phyloP scores from a whole-genome alignment of 2,797 vertebrate genomes.

The Acomys russatus region DNA sequence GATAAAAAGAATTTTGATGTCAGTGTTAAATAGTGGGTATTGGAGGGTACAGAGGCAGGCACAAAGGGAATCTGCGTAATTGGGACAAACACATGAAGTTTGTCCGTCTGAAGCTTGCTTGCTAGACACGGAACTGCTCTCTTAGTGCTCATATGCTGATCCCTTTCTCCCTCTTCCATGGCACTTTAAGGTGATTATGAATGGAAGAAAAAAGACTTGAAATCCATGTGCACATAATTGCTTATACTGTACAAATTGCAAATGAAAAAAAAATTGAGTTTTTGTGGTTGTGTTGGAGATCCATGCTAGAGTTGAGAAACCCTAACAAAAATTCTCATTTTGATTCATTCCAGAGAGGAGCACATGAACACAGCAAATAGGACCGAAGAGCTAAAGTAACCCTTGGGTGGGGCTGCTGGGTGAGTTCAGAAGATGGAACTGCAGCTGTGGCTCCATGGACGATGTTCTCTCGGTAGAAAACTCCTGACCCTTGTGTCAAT shows the following conservation, averaged over 20 bases:
- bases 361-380: not conserved
- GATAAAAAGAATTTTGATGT: not conserved
- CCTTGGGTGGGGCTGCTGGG: too few species aligned
- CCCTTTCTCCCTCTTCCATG: too few species aligned
- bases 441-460: not conserved
- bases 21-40: too few species aligned
- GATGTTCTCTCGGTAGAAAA: not conserved
- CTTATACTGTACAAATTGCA: not conserved
- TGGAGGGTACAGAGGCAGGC: too few species aligned
- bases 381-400: not conserved
- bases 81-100: not conserved
- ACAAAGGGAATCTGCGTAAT: not conserved
- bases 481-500: not conserved
- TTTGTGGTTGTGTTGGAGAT: not conserved
- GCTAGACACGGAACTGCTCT: not conserved
- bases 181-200: not conserved
- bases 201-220: not conserved
- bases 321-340: not conserved
- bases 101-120: not conserved
- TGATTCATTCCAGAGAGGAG: not conserved
- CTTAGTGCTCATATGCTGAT: too few species aligned
- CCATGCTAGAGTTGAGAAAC: not conserved
- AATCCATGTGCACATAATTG: not conserved
- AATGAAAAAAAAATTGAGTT: not conserved
- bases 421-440: not conserved